Base-by-base conservation (phyloP, 2,113 vertebrate species). In the Puffinus mauretanicus region DNA sequence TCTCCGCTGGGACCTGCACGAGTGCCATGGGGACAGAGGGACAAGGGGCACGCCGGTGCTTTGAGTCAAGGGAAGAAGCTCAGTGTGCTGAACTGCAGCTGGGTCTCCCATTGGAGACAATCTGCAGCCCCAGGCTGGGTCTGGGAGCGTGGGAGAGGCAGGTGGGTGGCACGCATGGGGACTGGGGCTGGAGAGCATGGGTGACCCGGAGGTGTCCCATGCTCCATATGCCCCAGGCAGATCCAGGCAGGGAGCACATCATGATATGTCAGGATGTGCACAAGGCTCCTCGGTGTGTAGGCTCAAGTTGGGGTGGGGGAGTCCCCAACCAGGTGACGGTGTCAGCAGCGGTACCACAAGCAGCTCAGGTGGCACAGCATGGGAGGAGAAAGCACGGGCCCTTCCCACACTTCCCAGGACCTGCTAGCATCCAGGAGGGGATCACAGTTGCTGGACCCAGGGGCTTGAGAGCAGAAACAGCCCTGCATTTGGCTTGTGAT, bases 161-260 rank as follows among this genome's bases (percentile, higher is more conserved):
- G 34, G 54, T 34, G 38, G 32, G 71, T 75, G 55, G 32, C 49
- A 54, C 1, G 3, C 8, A 5, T 15, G 16, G 64, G 21, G 17
- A 24, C 18, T 0, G 0, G 25, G 34, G 4, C 58, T 85, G 79
- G 64, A 58, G n/a, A 36, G 11, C 49, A 57, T 0, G 0, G 40
- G 38, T 61, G 55, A 70, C 40, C 13, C 5, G 1, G 14, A 26
- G 6, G 10, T 62, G 20, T 71, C 36, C 55, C 13, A 6, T 9
- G 22, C 17, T 47, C 77, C 4, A 1, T 54, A 5, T 18, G 46
- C 38, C 17, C 29, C 44, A 54, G 55, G 26, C 2, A 4, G 30
- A 38, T 29, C 18, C 7, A 32, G 27, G 21, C 51, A 91, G 60
- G 18, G 18, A 49, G 18, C 36, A 32, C 18, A 25, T 40, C 27